Conservation (phyloP, 2,113 vertebrate species). For the Trichomycterus rosablanca region DNA sequence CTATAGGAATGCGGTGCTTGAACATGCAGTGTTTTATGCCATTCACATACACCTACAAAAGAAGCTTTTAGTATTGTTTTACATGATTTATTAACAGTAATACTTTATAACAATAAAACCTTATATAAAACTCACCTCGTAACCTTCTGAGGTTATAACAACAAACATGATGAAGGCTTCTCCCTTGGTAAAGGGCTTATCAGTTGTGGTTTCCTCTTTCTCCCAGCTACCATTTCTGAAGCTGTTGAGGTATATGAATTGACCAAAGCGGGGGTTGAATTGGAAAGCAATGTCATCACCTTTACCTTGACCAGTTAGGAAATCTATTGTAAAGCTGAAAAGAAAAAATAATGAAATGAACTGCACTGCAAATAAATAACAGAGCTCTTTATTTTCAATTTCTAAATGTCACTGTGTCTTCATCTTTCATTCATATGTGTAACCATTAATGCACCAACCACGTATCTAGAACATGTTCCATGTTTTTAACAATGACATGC, state of each 20-base stretch:
- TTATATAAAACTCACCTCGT: background rate
- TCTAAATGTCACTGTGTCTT: too few species aligned
- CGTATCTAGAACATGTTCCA: too few species aligned
- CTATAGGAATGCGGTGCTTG: slow-evolving; percentile 17
- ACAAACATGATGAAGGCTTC: background rate
- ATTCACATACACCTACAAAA: slow-evolving; percentile 25
- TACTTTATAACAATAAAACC: too few species aligned
- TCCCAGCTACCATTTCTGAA: background rate
- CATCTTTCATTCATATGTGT: too few species aligned
- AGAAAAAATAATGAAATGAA: too few species aligned
- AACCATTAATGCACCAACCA: too few species aligned
- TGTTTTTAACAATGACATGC: too few species aligned
- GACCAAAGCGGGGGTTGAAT: background rate
- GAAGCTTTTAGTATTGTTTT: too few species aligned
- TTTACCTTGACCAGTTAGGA: background rate
- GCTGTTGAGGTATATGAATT: background rate
- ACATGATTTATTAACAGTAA: too few species aligned
- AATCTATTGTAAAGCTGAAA: background rate
- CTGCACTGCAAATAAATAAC: too few species aligned
- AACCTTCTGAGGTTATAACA: background rate
- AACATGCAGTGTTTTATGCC: background rate
- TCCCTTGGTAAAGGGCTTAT: background rate
- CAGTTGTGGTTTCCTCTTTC: background rate
- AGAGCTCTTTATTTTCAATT: too few species aligned
- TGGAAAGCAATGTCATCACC: background rate